Evolutionary conservation across 2,797 vertebrate genomes (phyloP).

Genomic region (Danio choprae): DNA sequence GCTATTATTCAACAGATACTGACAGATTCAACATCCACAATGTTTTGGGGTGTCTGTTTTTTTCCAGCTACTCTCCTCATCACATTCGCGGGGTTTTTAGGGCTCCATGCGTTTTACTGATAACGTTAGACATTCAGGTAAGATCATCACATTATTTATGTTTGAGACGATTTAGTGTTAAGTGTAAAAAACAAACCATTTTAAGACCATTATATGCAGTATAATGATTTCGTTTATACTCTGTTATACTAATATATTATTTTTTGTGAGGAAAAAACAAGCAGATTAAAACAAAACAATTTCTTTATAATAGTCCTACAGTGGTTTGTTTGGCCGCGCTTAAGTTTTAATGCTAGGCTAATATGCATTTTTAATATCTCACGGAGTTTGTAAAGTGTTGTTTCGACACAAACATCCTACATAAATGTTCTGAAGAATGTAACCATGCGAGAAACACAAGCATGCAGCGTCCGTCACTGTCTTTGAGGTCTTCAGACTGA

Average conservation of each 20-base stretch:
- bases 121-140: slow-evolving; percentile 4
- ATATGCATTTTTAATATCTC: background rate
- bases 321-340: background rate
- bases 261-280: no score
- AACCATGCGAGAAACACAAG: background rate
- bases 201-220: no score
- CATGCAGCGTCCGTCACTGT: background rate
- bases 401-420: background rate
- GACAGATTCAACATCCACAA: background rate
- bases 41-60: background rate
- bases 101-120: background rate
- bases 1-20: background rate
- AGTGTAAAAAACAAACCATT: background rate
- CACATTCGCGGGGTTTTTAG: background rate
- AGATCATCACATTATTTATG: background rate
- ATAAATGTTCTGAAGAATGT: slow-evolving; percentile 4
- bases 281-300: no score
- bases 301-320: background rate
- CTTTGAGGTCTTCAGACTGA: background rate
- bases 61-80: background rate
- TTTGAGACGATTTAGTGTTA: background rate
- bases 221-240: background rate
- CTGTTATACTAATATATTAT: background rate
- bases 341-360: background rate
- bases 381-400: background rate